These are phyloP conservation scores for Biston stratarius DNA, from an alignment of 2,888 invertebrate genomes.

Conservation along the genomic window DNA sequence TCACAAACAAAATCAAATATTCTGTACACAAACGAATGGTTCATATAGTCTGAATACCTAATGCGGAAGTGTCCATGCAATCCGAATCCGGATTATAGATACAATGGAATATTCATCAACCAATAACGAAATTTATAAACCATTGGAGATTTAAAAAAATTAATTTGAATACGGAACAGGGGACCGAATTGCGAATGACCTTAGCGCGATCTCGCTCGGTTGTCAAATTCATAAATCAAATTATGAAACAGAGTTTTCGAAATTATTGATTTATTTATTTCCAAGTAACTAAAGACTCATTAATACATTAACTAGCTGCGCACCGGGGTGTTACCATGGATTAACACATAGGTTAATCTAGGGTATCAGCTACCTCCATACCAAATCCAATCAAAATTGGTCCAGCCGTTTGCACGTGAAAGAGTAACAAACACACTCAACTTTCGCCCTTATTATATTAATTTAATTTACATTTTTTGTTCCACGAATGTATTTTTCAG, in stretches of 20 bases:
- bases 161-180: constrained; percentile 24
- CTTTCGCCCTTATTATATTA: too few relatives aligned
- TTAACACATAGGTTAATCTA: too few relatives aligned
- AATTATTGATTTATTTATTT: not conserved
- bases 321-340: too few relatives aligned
- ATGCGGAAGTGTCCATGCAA: constrained; percentile 17
- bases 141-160: constrained; percentile 23
- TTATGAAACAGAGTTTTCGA: constrained; percentile 34
- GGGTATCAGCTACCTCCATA: too few relatives aligned
- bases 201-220: constrained; percentile 39
- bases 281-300: too few relatives aligned
- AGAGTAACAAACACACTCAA: too few relatives aligned
- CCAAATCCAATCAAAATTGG: too few relatives aligned
- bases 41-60: constrained; percentile 23
- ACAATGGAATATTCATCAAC: constrained; percentile 35
- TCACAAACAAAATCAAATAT: not conserved
- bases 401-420: too few relatives aligned
- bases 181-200: constrained; percentile 14
- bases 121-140: constrained; percentile 17
- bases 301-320: too few relatives aligned
- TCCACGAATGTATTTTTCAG: too few relatives aligned
- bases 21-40: constrained; percentile 8
- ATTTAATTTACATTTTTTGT: too few relatives aligned
- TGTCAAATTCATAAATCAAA: constrained; percentile 54
- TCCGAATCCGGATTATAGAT: constrained; percentile 19